Percentiles rank a stretch among this genome's conserved stretches.
Evolutionary conservation across 2,888 invertebrate species (phyloP).

Genomic region (Lamellibrachia columna): DNA sequence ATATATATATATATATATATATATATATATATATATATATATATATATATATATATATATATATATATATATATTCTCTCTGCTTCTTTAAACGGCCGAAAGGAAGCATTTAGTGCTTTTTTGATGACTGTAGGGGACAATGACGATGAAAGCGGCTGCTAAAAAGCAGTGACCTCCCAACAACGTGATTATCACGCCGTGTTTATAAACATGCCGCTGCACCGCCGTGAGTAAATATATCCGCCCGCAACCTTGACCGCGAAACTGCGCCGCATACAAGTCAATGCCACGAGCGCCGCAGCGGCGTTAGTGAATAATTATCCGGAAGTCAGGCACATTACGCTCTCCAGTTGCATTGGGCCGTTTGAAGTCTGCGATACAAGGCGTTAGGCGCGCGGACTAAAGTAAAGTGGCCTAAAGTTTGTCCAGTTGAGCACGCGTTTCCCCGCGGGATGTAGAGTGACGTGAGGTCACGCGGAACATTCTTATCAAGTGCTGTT

Average conservation of each 20-base stretch:
- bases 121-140: no score
- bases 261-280: not conserved
- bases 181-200: slow-evolving; percentile 16
- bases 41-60: no score
- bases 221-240: not conserved
- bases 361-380: not conserved
- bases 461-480: slow-evolving; percentile 3
- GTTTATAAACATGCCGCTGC: slow-evolving; percentile 12
- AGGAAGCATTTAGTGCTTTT: no score
- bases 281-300: not conserved
- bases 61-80: no score
- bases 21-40: no score
- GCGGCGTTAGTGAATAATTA: not conserved
- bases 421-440: not conserved
- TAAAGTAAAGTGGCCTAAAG: slow-evolving; percentile 5
- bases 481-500: not conserved
- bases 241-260: not conserved
- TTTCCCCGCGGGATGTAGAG: not conserved
- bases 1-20: no score
- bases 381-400: not conserved
- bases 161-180: not conserved
- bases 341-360: not conserved
- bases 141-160: not conserved
- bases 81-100: no score
- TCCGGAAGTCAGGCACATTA: not conserved